Evolutionary conservation across 2,797 vertebrate genomes (phyloP).

Genomic region (Pseudomugil tenellus): DNA sequence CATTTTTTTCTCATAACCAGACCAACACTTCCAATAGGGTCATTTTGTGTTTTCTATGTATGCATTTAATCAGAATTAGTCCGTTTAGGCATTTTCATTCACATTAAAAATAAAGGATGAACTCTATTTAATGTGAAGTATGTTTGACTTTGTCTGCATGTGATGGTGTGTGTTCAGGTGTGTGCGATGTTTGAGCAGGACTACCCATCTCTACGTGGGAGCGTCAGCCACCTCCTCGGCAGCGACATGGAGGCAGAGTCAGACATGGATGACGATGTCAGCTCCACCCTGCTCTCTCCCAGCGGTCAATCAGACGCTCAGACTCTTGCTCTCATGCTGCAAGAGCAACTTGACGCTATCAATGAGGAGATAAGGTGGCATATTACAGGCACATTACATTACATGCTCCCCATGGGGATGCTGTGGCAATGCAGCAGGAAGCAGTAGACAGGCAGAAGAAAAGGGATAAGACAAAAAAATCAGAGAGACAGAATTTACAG

Average conservation of each 20-base stretch:
- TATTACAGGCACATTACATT: slow-evolving; percentile 34
- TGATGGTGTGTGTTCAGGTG: slow-evolving; percentile 53
- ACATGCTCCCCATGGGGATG: slow-evolving; percentile 30
- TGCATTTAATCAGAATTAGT: slow-evolving; percentile 10
- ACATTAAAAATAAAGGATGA: neutral
- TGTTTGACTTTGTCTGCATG: slow-evolving; percentile 1
- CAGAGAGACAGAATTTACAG: slow-evolving; percentile 5
- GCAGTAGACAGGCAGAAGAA: slow-evolving; percentile 34
- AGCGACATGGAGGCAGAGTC: slow-evolving; percentile 91
- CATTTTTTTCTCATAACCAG: slow-evolving; percentile 57
- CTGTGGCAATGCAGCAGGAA: slow-evolving; percentile 35
- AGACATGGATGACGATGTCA: slow-evolving; percentile 90
- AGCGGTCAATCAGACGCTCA: slow-evolving; percentile 94
- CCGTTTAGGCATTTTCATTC: neutral
- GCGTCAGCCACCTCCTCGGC: slow-evolving; percentile 86
- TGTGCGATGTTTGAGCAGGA: slow-evolving; percentile 86
- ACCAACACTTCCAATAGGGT: slow-evolving; percentile 22
- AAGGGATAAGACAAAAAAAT: slow-evolving; percentile 37
- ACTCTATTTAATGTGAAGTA: neutral
- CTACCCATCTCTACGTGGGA: slow-evolving; percentile 87
- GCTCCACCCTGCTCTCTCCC: slow-evolving; percentile 89
- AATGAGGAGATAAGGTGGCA: slow-evolving; percentile 95
- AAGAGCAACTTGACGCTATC: slow-evolving; percentile 96
- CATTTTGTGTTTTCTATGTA: slow-evolving; percentile 47
- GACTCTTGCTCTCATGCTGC: slow-evolving; percentile 94